Evolutionary conservation across 1,140 invertebrate species (phyloP), one percentile per base, ranked within the genome.

Genomic region (Acromyrmex heyeri): DNA sequence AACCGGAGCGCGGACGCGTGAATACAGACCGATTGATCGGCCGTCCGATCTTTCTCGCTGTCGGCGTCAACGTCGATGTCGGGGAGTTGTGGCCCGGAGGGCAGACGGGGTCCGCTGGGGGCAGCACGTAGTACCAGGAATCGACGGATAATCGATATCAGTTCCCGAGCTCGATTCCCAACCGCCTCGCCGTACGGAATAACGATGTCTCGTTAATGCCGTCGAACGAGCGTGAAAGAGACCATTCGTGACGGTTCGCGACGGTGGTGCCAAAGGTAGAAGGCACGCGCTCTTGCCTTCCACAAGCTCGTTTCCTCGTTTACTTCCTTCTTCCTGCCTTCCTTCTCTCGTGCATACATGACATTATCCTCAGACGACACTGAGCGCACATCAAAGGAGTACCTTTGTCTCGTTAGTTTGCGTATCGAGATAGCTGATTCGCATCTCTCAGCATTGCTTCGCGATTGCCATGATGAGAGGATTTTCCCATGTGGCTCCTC

Each of bases 181-280:
- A 61, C 69, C 38, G 67, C 24, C 53, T 79, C 53, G 85, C 64
- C 85, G 30, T 86, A 79, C 44, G 75, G 85, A 78, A 86, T 86
- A 86, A 86, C 61, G 73, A 86, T 57, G 75, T 86, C 85, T 86
- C 77, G 85, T 86, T 86, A 86, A 86, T 65, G 77, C 76, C 85
- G 53, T 18, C 64, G 64, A 81, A 86, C 85, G 85, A 69, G 85
- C 85, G 64, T 86, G 38, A 86, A 79, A 86, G 77, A 81, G 76
- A 77, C 76, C 73, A 79, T 86, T 81, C 85, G 76, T 81, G 76
- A 21, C 76, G 75, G 14, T 81, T 50, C 21, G 30, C 44, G 61
- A 67, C 50, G 44, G 30, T 57, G 3, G 16, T 44, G 27, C 7
- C 67, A 55, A 24, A 44, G 64, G 34, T 44, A 82, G 34, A 24